These are phyloP conservation scores for Erythrocercus mccallii DNA, from an alignment of 2,113 vertebrate species.

Conservation along the genomic window DNA sequence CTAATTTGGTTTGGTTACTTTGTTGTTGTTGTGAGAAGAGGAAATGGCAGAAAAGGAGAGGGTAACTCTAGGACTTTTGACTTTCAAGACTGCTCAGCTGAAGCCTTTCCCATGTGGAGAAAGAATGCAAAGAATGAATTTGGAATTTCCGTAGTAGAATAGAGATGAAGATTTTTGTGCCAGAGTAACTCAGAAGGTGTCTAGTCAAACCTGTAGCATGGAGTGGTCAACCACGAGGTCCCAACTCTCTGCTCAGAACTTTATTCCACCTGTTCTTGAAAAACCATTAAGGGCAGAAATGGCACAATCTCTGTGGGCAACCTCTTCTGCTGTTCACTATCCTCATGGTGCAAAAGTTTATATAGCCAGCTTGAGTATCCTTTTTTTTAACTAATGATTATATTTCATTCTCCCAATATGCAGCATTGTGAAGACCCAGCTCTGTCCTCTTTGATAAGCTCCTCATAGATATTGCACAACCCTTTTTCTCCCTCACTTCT, in stretches of 20 bases:
- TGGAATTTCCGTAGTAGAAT: background rate
- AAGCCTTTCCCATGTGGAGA: background rate
- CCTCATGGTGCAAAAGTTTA: fast-evolving
- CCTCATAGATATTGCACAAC: background rate
- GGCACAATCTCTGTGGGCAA: background rate
- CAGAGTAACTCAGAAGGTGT: background rate
- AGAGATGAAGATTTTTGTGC: background rate
- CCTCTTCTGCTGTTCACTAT: background rate
- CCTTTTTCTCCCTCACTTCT: background rate
- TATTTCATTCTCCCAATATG: background rate
- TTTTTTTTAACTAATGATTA: background rate
- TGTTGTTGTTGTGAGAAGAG: background rate
- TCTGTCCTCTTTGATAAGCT: background rate
- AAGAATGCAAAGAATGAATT: background rate
- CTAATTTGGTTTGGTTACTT: background rate
- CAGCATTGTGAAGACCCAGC: background rate
- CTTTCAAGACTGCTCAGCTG: background rate
- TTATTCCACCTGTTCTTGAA: background rate
- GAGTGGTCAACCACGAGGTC: background rate
- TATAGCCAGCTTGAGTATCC: background rate
- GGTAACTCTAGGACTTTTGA: background rate
- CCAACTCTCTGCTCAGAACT: background rate
- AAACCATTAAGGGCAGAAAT: background rate
- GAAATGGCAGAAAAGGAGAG: background rate
- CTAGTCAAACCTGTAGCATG: background rate